These are phyloP conservation scores for Romanomermis culicivorax DNA, from an alignment of 2,888 invertebrate genomes.

Conservation along the genomic window DNA sequence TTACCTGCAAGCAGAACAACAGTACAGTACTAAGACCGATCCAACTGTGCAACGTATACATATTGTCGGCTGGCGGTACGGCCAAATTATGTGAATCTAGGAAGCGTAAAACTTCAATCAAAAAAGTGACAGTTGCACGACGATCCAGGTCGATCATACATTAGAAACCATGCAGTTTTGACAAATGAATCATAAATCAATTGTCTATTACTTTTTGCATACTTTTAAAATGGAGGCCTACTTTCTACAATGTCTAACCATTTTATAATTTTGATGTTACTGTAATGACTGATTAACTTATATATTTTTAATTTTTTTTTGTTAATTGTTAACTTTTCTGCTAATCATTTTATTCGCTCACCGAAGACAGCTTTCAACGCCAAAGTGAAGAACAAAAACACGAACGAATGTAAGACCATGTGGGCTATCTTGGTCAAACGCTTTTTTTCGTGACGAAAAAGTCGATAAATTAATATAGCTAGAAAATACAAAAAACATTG, in stretches of 20 bases:
- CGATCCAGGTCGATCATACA: neutral
- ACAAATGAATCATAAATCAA: no score
- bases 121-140: no score
- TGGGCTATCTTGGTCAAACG: conserved; percentile 52
- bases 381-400: conserved; percentile 46
- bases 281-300: no score
- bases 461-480: conserved; percentile 62
- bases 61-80: neutral
- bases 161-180: conserved; percentile 32
- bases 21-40: conserved; percentile 50
- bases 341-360: no score
- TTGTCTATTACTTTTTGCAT: no score
- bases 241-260: no score
- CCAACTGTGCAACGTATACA: conserved; percentile 48
- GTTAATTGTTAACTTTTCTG: no score
- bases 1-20: conserved; percentile 49
- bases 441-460: conserved; percentile 49
- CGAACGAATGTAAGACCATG: conserved; percentile 44
- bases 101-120: neutral
- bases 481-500: conserved; percentile 12
- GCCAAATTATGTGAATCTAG: neutral
- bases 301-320: no score
- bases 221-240: no score
- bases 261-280: no score
- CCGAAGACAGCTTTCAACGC: conserved; percentile 51